Base-by-base conservation (phyloP, 2,888 invertebrate genomes). In the Leptinotarsa peninsularis region DNA sequence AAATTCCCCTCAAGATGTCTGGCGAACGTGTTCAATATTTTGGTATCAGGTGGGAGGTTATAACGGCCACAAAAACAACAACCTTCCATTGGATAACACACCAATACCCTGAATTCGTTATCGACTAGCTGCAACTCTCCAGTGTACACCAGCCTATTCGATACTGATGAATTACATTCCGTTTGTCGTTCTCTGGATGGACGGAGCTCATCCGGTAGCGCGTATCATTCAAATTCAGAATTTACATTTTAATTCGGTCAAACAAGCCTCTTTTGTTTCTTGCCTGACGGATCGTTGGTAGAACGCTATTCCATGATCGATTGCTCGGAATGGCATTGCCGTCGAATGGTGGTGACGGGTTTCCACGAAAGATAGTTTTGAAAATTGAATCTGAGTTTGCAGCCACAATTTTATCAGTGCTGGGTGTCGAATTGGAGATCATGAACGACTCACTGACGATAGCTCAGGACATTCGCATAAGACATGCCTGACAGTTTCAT, bases 81-180 rank as follows among this genome's bases (percentile, higher is more conserved):
- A 43, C 43, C 10, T 43, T 43, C 43, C 43, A 43, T 43, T 43
- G 7, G 43, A 43, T 0, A 10, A 10, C 43, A 52, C 52, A 15
- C 17, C 5, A n/a, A 52, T 15, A 23, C 58, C 4, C 21, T n/a
- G n/a, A 10, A 10, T 43, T 63, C 63, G 63, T 63, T 63, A 63
- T 63, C 63, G 18, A n/a, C 63, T 33, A 56, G 66, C 52, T 66
- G 66, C 70, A 69, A 70, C 69, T 68, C 63, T n/a, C 43, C 63
- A 17, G 63, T 63, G 73, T 80, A 78, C 76, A 73, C 73, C 78
- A 74, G 79, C 66, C 75, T 63, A 76, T 77, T 76, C 66, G 66
- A 77, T 78, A 78, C 80, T 79, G 76, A 79, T 81, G 80, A 81
- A 80, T 81, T 79, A 79, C 80, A 74, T 75, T 76, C 74, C 78